Evolutionary conservation across 2,888 invertebrate species (phyloP), one percentile per base, ranked within the genome.

Genomic region (Lampropteryx suffumata): DNA sequence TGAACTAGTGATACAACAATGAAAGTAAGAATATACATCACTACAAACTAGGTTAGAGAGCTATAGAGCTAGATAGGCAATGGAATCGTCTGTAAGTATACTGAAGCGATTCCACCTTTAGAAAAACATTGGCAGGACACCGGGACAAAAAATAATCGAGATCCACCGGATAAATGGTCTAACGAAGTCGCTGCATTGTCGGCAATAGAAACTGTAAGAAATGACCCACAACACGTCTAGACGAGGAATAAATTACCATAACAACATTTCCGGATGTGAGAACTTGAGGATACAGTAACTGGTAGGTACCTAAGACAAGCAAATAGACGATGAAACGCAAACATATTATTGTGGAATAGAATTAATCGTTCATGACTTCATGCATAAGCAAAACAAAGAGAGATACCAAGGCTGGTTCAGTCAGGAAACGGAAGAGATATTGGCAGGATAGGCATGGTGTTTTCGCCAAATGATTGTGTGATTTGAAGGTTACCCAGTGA

Each of bases 321-420:
- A 33, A 27, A 37, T 10, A 30, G 24, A 27, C 7, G 28, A 46
- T 33, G 27, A 39, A 39, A 12, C 39, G 39, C 33, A 10, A 35
- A 41, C n/a, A 52, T 47, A 43, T n/a, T 39, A 28, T 47, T 34
- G 47, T 51, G 51, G 41, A 52, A 37, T 12, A 34, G 27, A 37
- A 39, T 47, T 47, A 33, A 10, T 47, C 47, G 42, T 32, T 28
- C 47, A 59, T 53, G 55, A 55, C 50, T 59, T 50, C n/a, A 60
- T 57, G 34, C 44, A 55, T 55, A 50, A 49, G 46, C 48, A 44
- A 53, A 32, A n/a, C n/a, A 34, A 30, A 33, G 9, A 33, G 41
- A 39, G 45, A 46, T 52, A 41, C 40, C 57, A 60, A 57, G 57
- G 53, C 27, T 48, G n/a, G 33, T 43, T 32, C 39, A 43, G 37